Conservation (phyloP, 2,888 invertebrate genomes). For the Emmelina monodactyla region DNA sequence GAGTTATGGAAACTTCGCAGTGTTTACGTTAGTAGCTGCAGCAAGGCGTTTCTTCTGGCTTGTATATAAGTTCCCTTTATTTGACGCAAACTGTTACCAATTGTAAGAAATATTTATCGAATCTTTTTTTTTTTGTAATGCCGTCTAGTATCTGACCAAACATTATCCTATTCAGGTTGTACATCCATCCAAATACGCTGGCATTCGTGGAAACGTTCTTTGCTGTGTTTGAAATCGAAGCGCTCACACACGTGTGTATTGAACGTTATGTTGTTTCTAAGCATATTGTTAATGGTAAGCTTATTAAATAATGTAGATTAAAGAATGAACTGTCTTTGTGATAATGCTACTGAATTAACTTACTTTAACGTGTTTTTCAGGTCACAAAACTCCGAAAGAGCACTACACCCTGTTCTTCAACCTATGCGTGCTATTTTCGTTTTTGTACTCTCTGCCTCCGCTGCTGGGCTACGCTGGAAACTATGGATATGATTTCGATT, state of each 20-base stretch:
- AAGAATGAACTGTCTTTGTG: no score
- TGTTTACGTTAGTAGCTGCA: neutral
- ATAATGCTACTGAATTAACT: no score
- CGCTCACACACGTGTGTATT: constrained; percentile 49
- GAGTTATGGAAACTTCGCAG: neutral
- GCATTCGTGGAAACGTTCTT: constrained; percentile 50
- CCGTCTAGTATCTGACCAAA: no score
- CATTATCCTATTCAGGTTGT: constrained; percentile 20
- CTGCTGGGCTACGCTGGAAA: constrained; percentile 39
- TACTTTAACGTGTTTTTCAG: no score
- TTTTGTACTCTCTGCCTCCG: constrained; percentile 39
- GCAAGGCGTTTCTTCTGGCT: constrained; percentile 9
- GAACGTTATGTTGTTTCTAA: constrained; percentile 53
- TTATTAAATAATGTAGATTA: no score
- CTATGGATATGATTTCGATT: constrained; percentile 45
- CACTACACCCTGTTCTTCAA: constrained; percentile 35
- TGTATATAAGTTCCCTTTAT: no score
- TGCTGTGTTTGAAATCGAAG: constrained; percentile 50
- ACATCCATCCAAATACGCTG: neutral
- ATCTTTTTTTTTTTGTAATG: no score
- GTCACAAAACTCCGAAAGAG: no score
- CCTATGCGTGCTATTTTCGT: constrained; percentile 35
- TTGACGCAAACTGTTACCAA: no score
- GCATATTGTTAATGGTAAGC: constrained; percentile 43
- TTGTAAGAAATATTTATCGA: no score